These are phyloP conservation scores for Neoitamus cyanurus DNA, from an alignment of 2,888 invertebrate species.

Conservation along the genomic window DNA sequence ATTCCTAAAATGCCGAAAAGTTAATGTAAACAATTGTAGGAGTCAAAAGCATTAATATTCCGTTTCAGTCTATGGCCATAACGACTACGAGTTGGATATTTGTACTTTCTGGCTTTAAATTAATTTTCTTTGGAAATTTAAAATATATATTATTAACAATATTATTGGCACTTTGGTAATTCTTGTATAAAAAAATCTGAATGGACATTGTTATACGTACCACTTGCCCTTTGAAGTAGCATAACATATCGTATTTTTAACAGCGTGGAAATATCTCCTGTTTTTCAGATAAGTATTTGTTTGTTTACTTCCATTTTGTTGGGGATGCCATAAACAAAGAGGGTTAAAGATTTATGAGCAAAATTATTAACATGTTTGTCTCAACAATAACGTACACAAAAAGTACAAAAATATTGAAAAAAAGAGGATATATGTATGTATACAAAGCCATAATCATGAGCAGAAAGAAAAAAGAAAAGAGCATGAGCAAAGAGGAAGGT, in stretches of 20 bases:
- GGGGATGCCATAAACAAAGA: conserved; percentile 35
- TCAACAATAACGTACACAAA: background rate
- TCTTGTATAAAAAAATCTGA: background rate
- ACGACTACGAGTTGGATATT: too few relatives aligned
- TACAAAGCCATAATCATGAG: background rate
- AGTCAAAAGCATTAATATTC: too few relatives aligned
- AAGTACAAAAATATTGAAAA: background rate
- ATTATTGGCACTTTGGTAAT: background rate
- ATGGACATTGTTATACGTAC: background rate
- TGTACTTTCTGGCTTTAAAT: too few relatives aligned
- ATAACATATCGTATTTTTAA: background rate
- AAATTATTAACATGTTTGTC: conserved; percentile 45
- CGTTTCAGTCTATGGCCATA: too few relatives aligned
- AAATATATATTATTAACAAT: too few relatives aligned
- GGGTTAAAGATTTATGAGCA: conserved; percentile 42
- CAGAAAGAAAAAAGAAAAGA: background rate
- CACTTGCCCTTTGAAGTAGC: background rate
- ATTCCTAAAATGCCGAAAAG: too few relatives aligned
- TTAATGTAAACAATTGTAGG: too few relatives aligned
- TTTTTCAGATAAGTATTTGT: conserved; percentile 38
- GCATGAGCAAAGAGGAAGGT: too few relatives aligned
- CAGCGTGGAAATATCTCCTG: background rate
- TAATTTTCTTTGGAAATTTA: background rate
- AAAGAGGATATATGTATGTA: background rate
- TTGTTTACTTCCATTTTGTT: conserved; percentile 41